These are phyloP conservation scores for Megaptera novaeangliae DNA, from an alignment of 2,113 vertebrate genomes.

Conservation along the genomic window DNA sequence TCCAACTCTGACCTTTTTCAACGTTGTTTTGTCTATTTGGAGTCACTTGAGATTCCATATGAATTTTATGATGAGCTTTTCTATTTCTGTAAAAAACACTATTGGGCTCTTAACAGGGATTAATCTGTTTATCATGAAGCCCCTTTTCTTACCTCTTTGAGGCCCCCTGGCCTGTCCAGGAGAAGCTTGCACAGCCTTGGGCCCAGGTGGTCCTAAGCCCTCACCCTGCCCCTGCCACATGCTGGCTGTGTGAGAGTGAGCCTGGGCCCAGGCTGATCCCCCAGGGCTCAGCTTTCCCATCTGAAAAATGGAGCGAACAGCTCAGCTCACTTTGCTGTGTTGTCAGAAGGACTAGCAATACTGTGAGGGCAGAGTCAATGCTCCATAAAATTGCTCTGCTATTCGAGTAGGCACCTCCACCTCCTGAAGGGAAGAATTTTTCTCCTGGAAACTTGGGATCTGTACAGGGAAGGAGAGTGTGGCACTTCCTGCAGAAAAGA, in stretches of 20 bases:
- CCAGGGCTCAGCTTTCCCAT: neutral
- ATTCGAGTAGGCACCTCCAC: rapidly evolving
- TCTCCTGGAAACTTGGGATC: neutral
- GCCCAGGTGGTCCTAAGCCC: neutral
- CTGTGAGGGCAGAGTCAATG: neutral
- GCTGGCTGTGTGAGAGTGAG: neutral
- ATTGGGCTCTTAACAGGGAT: neutral
- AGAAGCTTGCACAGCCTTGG: neutral
- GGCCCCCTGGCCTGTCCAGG: neutral
- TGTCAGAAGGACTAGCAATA: neutral
- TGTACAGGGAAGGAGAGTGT: neutral
- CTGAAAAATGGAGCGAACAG: neutral
- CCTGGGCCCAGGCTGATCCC: neutral
- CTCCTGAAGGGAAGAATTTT: neutral
- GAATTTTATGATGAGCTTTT: neutral
- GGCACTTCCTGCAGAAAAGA: neutral
- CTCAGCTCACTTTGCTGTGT: neutral
- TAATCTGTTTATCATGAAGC: neutral
- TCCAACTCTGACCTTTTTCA: neutral
- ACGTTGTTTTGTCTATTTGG: neutral
- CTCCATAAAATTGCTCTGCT: neutral
- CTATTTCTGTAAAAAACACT: neutral
- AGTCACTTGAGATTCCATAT: neutral
- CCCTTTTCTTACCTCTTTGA: neutral
- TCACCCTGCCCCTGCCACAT: neutral